These are phyloP conservation scores for Pseudomyrmex dendroicus DNA, from an alignment of 1,140 invertebrate genomes.

Conservation along the genomic window DNA sequence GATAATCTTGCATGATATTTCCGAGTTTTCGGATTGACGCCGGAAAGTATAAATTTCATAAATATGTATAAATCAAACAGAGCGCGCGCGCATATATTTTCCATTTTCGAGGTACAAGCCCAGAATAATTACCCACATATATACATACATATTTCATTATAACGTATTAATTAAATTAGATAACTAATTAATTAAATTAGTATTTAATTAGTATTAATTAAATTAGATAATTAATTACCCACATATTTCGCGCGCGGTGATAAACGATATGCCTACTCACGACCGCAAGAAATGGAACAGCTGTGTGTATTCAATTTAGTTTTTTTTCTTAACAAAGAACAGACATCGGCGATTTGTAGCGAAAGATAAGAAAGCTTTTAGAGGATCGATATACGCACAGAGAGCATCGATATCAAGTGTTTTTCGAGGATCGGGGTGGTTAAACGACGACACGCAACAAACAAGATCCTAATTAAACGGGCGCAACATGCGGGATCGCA, in stretches of 20 bases:
- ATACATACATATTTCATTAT: too few relatives aligned
- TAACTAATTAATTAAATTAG: too few relatives aligned
- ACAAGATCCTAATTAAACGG: slow-evolving; percentile 78
- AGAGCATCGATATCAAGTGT: slow-evolving; percentile 8
- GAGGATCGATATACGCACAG: neutral
- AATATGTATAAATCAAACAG: neutral
- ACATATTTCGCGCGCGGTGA: neutral
- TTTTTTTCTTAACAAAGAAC: slow-evolving; percentile 7
- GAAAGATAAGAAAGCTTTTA: neutral
- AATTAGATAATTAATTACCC: neutral
- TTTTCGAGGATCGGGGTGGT: slow-evolving; percentile 17
- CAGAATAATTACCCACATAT: neutral
- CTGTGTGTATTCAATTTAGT: neutral
- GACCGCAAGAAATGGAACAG: neutral
- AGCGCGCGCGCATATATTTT: neutral
- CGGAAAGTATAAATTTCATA: neutral
- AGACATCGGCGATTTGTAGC: neutral
- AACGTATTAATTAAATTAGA: too few relatives aligned
- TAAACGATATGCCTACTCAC: too few relatives aligned
- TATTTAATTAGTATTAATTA: too few relatives aligned
- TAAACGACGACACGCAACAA: slow-evolving; percentile 61
- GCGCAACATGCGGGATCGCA: slow-evolving; percentile 40
- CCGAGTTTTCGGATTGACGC: slow-evolving; percentile 1
- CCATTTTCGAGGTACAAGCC: neutral
- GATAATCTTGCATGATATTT: neutral